A percentile compares a stretch with the other conserved stretches of the same genome.
Evolutionary conservation across 2,113 vertebrate genomes (phyloP).

Genomic region (Miniopterus natalensis): DNA sequence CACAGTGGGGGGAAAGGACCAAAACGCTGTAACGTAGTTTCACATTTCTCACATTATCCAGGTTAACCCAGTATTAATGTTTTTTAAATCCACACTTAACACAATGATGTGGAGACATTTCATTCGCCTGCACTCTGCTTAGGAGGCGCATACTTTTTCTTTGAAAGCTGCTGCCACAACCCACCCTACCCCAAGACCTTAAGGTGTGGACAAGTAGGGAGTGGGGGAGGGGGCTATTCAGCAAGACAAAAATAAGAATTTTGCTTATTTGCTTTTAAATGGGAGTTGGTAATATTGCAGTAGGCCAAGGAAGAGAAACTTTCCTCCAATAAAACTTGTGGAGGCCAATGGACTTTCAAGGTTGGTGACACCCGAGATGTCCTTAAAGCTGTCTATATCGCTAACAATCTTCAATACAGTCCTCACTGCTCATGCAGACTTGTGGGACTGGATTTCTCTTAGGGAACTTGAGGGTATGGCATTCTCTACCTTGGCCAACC

Average conservation of each 20-base stretch:
- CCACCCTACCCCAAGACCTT: too few species aligned
- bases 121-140: neutral
- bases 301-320: neutral
- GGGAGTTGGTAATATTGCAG: neutral
- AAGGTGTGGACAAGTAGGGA: neutral
- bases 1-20: neutral
- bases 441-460: neutral
- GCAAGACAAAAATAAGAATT: neutral
- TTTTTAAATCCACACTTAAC: neutral
- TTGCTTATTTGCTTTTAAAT: neutral
- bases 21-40: neutral
- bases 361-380: fast-evolving
- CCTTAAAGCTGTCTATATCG: neutral
- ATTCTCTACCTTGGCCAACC: neutral
- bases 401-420: neutral
- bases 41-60: neutral
- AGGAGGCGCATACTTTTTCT: neutral
- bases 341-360: neutral
- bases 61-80: neutral
- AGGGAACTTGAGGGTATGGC: neutral
- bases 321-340: neutral
- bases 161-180: neutral
- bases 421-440: fast-evolving
- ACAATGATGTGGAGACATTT: neutral
- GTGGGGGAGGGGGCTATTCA: neutral